Percentiles rank a stretch among this genome's conserved stretches.
phyloP scores from a whole-genome alignment of 2,888 invertebrate genomes.

The Pomacea canaliculata region DNA sequence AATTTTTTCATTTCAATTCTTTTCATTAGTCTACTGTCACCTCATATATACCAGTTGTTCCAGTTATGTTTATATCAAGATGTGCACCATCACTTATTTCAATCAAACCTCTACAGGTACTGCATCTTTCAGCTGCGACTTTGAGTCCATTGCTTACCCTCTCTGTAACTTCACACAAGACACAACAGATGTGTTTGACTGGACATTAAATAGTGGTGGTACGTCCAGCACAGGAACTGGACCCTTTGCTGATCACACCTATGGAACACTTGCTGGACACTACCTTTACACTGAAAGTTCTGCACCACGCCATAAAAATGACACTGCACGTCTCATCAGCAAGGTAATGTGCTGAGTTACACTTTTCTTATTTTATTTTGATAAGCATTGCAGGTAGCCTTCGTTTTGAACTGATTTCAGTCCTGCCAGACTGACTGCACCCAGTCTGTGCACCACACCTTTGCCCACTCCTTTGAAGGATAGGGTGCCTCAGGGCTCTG shows the following conservation, averaged over 20 bases:
- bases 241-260: conserved; percentile 61
- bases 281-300: conserved; percentile 62
- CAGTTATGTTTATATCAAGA: no score
- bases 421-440: no score
- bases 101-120: conserved; percentile 10
- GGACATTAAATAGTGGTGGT: conserved; percentile 47
- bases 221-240: conserved; percentile 52
- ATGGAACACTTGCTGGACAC: conserved; percentile 48
- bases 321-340: conserved; percentile 68
- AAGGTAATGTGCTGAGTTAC: conserved; percentile 2
- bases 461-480: no score
- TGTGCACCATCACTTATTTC: not conserved
- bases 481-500: no score
- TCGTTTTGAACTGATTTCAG: no score
- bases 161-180: conserved; percentile 43
- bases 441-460: no score
- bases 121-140: conserved; percentile 51
- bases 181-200: conserved; percentile 42
- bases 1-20: no score
- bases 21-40: no score
- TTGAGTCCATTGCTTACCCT: conserved; percentile 44
- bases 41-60: no score
- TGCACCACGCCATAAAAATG: conserved; percentile 74
- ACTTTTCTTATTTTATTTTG: no score
- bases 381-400: no score